Base-by-base conservation (phyloP, 2,797 vertebrate species). In the Balearica regulorum region DNA sequence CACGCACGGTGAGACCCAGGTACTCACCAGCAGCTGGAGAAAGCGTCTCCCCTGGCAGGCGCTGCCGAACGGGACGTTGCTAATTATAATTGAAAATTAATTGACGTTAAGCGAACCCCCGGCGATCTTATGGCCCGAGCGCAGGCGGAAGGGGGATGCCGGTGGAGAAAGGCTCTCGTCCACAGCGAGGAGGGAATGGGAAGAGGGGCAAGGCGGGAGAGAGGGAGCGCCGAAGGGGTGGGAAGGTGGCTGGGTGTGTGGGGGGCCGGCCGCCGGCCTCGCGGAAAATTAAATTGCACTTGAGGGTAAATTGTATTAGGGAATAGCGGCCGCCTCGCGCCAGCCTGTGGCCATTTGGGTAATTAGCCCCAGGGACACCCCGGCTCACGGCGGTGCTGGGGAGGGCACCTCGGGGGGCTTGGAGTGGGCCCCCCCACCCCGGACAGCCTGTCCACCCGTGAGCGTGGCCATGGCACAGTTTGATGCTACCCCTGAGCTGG, bases 251-350 rank as follows among this genome's bases (percentile, higher is more conserved):
- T 97, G 94, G 83, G 85, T 94, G 94, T 61, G 93, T 89, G 92
- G 96, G 95, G 97, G 96, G 97, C 98, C 96, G 97, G 93, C 97
- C 97, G 97, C 98, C 95, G 93, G 98, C 98, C 98, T 97, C 77
- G 11, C 16, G 98, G 99, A 98, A 99, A 99, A 99, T 99, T 99
- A 99, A 99, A 99, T 99, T 99, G 99, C 98, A 99, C 98, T 99
- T 99, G 98, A 98, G 98, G 98, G 98, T 98, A 99, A 99, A 99
- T 99, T 99, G 98, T 99, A 98, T 99, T 99, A 99, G 99, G 98
- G 98, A 99, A 98, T 98, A 99, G 98, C 98, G 98, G 98, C 98
- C 96, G 98, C 98, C 98, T 98, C 98, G 91, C 98, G 97, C 98
- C 99, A 98, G 99, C 98, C 98, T 95, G 97, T 78, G 97, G 99